phyloP scores from a whole-genome alignment of 2,113 vertebrate species.

The Acanthochromis polyacanthus region DNA sequence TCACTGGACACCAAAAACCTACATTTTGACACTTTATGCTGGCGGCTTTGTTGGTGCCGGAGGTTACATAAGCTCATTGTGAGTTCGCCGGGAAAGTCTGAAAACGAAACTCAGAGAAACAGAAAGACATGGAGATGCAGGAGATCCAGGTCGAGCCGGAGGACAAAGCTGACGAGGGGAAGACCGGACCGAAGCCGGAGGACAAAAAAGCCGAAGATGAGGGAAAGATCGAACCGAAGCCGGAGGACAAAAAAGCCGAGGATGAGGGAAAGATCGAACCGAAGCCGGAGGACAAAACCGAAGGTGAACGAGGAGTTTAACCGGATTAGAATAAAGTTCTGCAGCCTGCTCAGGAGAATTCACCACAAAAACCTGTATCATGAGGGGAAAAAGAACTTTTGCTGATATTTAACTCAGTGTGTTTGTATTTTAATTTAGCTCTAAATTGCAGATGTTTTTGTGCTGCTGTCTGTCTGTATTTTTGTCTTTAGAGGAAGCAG shows the following conservation, averaged over 20 bases:
- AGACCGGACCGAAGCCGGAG: background rate
- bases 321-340: no score
- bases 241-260: background rate
- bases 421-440: background rate
- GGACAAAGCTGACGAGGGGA: background rate
- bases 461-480: constrained; percentile 35
- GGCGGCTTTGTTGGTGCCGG: background rate
- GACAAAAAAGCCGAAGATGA: background rate
- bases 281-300: constrained; percentile 15
- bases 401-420: background rate
- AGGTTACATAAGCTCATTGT: constrained; percentile 36
- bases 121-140: constrained; percentile 68
- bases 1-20: background rate
- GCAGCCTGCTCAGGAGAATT: background rate
- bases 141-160: constrained; percentile 15
- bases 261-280: background rate
- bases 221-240: background rate
- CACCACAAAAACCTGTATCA: no score
- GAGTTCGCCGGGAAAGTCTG: background rate
- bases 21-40: background rate
- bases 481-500: constrained; percentile 58
- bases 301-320: constrained; percentile 39
- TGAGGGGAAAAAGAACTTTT: no score
- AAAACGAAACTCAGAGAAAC: constrained; percentile 55
- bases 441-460: background rate